phyloP scores from a whole-genome alignment of 2,888 invertebrate genomes.

The Amblyjoppa fuscipennis region DNA sequence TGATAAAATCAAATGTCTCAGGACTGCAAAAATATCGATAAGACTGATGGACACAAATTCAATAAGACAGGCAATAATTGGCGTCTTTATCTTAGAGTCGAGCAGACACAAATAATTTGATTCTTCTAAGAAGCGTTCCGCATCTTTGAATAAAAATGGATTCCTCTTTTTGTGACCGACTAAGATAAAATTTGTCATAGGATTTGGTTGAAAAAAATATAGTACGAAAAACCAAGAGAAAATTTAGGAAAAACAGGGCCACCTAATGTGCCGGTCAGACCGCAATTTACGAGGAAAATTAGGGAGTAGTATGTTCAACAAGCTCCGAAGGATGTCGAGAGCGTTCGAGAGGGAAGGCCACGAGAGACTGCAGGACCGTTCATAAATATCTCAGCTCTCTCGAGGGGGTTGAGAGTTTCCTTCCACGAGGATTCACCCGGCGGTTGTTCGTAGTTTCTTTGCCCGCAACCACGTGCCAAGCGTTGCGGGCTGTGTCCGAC shows the following conservation, averaged over 20 bases:
- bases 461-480: slow-evolving; percentile 41
- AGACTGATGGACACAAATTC: too few species aligned
- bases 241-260: background rate
- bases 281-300: slow-evolving; percentile 31
- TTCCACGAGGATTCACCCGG: slow-evolving; percentile 25
- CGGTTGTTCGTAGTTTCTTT: slow-evolving; percentile 33
- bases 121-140: too few species aligned
- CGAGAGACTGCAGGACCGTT: slow-evolving; percentile 5
- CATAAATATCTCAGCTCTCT: slow-evolving; percentile 22
- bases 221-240: background rate
- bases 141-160: too few species aligned
- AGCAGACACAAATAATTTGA: too few species aligned
- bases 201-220: background rate
- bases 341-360: background rate
- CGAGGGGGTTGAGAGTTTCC: slow-evolving; percentile 26
- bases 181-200: background rate
- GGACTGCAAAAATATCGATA: too few species aligned
- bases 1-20: too few species aligned
- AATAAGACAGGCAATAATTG: too few species aligned
- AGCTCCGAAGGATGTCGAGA: slow-evolving; percentile 10
- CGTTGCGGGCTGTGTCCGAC: slow-evolving; percentile 22
- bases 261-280: background rate
- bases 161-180: too few species aligned
- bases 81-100: too few species aligned
- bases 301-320: slow-evolving; percentile 3